These are phyloP conservation scores for Blennius ocellaris DNA, from an alignment of 2,113 vertebrate species.

Conservation along the genomic window DNA sequence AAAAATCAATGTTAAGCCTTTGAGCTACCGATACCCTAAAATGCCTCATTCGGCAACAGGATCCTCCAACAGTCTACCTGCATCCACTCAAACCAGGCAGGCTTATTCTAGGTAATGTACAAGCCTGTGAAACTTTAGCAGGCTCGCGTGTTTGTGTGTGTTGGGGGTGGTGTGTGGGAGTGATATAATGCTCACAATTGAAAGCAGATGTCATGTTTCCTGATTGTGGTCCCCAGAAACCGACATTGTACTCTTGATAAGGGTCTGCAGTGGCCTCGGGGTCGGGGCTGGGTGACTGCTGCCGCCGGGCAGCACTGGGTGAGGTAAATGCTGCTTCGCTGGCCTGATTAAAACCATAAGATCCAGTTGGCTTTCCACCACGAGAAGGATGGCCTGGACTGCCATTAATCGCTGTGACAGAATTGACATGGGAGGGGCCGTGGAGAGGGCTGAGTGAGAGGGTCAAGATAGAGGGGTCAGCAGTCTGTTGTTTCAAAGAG, in stretches of 20 bases:
- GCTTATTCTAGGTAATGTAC: constrained; percentile 54
- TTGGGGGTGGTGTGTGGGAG: constrained; percentile 16
- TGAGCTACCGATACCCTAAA: constrained; percentile 24
- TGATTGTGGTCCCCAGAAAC: constrained; percentile 66
- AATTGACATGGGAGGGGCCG: constrained; percentile 41
- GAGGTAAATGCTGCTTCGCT: constrained; percentile 35
- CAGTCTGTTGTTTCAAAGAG: constrained; percentile 75
- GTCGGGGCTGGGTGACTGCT: constrained; percentile 41
- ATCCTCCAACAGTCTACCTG: constrained; percentile 59
- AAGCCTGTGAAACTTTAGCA: constrained; percentile 46
- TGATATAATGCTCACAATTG: constrained; percentile 67
- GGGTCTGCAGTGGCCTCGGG: constrained; percentile 51
- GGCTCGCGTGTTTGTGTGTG: constrained; percentile 14
- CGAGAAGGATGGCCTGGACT: constrained; percentile 51
- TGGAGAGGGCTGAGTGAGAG: not conserved
- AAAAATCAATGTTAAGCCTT: constrained; percentile 45
- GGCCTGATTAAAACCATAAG: constrained; percentile 71
- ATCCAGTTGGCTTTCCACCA: constrained; percentile 56
- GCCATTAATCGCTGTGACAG: constrained; percentile 71
- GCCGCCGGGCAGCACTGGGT: constrained; percentile 50
- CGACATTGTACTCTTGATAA: constrained; percentile 42
- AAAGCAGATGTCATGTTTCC: constrained; percentile 80
- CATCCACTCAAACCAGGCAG: constrained; percentile 58
- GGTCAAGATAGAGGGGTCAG: constrained; percentile 68
- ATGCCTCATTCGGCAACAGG: constrained; percentile 44